phyloP scores from a whole-genome alignment of 64 coral and sea anemone genomes.

The Pocillopora verrucosa region DNA sequence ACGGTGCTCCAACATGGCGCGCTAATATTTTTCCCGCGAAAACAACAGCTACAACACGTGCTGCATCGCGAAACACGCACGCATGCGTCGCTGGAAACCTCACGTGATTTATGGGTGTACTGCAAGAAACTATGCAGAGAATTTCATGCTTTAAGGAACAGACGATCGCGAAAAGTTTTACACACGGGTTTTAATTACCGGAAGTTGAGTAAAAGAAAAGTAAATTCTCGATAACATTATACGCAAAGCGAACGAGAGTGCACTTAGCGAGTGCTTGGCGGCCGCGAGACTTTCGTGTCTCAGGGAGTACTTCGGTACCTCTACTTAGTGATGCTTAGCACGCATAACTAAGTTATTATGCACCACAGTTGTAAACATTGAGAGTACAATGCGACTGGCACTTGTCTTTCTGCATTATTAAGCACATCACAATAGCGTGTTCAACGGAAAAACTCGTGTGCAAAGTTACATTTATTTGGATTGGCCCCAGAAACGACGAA shows the following conservation, averaged over 20 bases:
- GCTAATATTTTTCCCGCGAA: constrained; percentile 40
- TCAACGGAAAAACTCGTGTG: background rate
- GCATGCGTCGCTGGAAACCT: constrained; percentile 4
- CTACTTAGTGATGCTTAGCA: background rate
- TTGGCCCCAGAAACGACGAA: background rate
- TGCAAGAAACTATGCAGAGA: constrained; percentile 13
- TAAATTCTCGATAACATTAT: background rate
- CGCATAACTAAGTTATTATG: constrained; percentile 43
- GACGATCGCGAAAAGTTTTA: background rate
- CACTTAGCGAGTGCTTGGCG: background rate
- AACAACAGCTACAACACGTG: constrained; percentile 37
- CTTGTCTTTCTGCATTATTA: constrained; percentile 43
- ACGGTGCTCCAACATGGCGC: background rate
- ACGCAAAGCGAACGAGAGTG: background rate
- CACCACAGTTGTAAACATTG: constrained; percentile 34
- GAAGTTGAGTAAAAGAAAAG: constrained; percentile 5
- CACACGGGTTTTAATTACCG: constrained; percentile 30
- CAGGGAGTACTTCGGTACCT: background rate
- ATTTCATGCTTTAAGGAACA: constrained; percentile 23
- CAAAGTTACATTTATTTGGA: background rate
- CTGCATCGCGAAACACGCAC: background rate
- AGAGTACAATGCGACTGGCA: constrained; percentile 29
- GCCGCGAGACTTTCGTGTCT: constrained; percentile 6
- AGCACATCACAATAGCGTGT: constrained; percentile 24
- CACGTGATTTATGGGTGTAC: constrained; percentile 44